A percentile compares a stretch with the other conserved stretches of the same genome.
Evolutionary conservation across 2,888 invertebrate species (phyloP).

Genomic region (Nyleta sp.): DNA sequence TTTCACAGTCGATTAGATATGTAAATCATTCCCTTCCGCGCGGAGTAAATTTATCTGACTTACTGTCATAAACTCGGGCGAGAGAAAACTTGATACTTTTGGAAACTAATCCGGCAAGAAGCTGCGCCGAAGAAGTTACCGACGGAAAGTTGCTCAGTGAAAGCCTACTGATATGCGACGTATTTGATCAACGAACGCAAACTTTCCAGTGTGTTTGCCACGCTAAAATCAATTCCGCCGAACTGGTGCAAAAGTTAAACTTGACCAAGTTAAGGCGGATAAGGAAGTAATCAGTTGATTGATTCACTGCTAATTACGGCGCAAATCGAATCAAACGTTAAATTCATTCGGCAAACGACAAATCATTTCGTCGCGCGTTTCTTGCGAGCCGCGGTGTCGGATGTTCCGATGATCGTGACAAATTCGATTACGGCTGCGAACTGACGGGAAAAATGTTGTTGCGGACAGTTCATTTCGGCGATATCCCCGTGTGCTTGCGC

Average conservation of each 20-base stretch:
- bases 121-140: slow-evolving; percentile 50
- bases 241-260: slow-evolving; percentile 59
- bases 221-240: slow-evolving; percentile 58
- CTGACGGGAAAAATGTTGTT: no score
- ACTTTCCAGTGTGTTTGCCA: slow-evolving; percentile 60
- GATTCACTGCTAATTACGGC: slow-evolving; percentile 51
- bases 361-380: slow-evolving; percentile 1
- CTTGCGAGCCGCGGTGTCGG: no score
- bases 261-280: slow-evolving; percentile 56
- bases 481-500: no score
- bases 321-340: slow-evolving; percentile 34
- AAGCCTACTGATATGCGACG: slow-evolving; percentile 64
- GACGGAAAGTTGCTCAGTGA: slow-evolving; percentile 53
- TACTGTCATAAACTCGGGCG: slow-evolving; percentile 56
- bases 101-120: slow-evolving; percentile 63
- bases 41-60: slow-evolving; percentile 61
- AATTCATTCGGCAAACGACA: slow-evolving; percentile 14
- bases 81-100: slow-evolving; percentile 64
- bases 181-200: slow-evolving; percentile 60
- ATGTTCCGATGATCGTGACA: no score
- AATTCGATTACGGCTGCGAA: no score
- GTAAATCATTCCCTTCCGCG: slow-evolving; percentile 61
- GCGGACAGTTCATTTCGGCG: no score
- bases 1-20: slow-evolving; percentile 65
- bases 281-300: slow-evolving; percentile 62